These are phyloP conservation scores for Drosophila testacea DNA, from an alignment of 2,888 invertebrate genomes.

Conservation along the genomic window DNA sequence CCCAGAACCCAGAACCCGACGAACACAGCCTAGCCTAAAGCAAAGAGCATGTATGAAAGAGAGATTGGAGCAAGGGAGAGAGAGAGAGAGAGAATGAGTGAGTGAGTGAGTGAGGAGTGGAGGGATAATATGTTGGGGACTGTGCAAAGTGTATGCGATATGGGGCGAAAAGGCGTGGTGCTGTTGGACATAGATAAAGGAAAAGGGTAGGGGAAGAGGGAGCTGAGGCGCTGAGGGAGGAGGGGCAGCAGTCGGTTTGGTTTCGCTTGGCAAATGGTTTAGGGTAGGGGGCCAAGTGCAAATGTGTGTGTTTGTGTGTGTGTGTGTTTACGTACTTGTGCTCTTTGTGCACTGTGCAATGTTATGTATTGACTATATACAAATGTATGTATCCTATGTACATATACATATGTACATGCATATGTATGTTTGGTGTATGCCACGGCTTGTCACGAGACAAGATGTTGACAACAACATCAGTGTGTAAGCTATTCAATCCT, in stretches of 20 bases:
- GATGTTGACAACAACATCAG: constrained; percentile 27
- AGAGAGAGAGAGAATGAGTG: neutral
- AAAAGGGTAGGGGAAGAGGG: neutral
- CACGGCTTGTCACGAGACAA: constrained; percentile 39
- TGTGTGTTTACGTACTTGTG: constrained; percentile 5
- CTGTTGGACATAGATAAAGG: neutral
- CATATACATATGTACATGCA: neutral
- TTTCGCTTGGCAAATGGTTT: constrained; percentile 19
- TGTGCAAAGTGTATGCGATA: constrained; percentile 28
- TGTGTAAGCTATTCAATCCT: constrained; percentile 30
- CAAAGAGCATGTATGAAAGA: constrained; percentile 1
- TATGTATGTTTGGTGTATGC: constrained; percentile 18
- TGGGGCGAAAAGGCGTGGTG: constrained; percentile 23
- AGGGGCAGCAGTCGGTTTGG: constrained; percentile 15
- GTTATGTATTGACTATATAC: constrained; percentile 33
- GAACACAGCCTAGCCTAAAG: constrained; percentile 28
- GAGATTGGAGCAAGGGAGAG: neutral
- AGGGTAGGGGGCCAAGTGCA: constrained; percentile 22
- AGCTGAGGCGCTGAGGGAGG: too few relatives aligned
- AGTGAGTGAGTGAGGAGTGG: constrained; percentile 1
- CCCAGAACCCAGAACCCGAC: constrained; percentile 27
- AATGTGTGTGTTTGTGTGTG: constrained; percentile 19
- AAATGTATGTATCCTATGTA: neutral
- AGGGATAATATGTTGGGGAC: constrained; percentile 13
- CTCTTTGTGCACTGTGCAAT: constrained; percentile 28